These are phyloP conservation scores for Heteronetta atricapilla DNA, from an alignment of 2,113 vertebrate genomes.

Conservation along the genomic window DNA sequence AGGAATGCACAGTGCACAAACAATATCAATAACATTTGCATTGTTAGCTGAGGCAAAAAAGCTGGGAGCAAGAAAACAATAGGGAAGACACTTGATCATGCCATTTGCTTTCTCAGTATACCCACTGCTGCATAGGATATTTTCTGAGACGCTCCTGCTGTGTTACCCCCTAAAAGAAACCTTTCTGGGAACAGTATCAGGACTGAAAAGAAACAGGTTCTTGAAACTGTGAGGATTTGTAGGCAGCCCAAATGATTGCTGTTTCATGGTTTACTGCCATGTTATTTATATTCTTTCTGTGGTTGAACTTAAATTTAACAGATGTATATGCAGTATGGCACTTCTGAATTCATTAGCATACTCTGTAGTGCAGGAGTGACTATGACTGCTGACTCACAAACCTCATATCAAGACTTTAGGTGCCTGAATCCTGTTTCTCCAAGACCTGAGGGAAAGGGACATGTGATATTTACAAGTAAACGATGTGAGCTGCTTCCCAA, in stretches of 20 bases:
- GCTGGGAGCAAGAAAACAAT: background rate
- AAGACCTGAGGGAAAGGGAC: background rate
- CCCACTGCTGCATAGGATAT: background rate
- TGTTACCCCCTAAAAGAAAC: background rate
- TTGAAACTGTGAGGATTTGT: background rate
- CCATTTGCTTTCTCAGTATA: background rate
- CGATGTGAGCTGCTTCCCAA: background rate
- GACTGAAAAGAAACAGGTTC: background rate
- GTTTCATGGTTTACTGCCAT: background rate
- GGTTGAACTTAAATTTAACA: background rate
- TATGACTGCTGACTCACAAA: background rate
- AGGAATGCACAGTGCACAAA: background rate
- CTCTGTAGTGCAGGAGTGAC: background rate
- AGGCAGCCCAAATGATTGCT: background rate
- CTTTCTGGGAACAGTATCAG: background rate
- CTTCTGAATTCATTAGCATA: background rate
- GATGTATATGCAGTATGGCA: background rate
- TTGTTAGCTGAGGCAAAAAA: background rate
- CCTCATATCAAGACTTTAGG: background rate
- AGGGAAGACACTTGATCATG: background rate
- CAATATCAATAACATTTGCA: background rate
- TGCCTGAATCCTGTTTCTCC: background rate
- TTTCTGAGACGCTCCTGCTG: background rate
- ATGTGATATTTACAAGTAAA: background rate
- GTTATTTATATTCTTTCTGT: background rate